Evolutionary conservation across 2,797 vertebrate species (phyloP), one percentile per base, ranked within the genome.

Genomic region (Chelon auratus): DNA sequence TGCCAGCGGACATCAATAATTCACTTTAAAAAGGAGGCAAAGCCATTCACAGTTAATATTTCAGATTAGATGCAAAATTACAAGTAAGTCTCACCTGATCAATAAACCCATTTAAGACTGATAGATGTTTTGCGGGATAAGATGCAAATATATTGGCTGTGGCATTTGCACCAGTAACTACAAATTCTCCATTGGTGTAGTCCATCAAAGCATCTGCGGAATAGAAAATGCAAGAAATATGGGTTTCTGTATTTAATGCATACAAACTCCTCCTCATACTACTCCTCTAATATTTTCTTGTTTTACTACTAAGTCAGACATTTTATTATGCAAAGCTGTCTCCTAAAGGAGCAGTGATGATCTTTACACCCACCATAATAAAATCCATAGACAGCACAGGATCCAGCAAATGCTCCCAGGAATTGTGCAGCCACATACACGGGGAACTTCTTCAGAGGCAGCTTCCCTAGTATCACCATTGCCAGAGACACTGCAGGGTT

Each of bases 401-500:
- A 95, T 45, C 97, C 98, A 17, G 66, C 67, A 10, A 99, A 99
- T 43, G 97, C 97, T 37, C 98, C 98, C 53, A 98, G 82, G 87
- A 97, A 92, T 85, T 99, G 98, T 33, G 97, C 97, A 65, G 84
- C 82, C 60, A 97, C 93, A 43, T 99, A 99, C 72, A 97, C 93
- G 1, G 97, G 98, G 51, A 99, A 95, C 89, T 97, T 99, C 84
- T 87, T 94, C 88, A 97, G 92, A 26, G 94, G 94, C 77, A 97
- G 93, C 82, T 95, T 96, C 79, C 97, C 95, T 65, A 96, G 91
- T 82, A 97, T 89, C 43, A 96, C 96, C 97, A 99, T 96, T 63
- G 97, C 96, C 70, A 99, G 94, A 77, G 98, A 96, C 58, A 99
- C 96, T 0, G 98, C 98, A 9, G 98, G 98, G 90, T 99, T 99